Conservation (phyloP, 30 jellyfish, hydroid and myxozoan genomes). For the Turritopsis rubra region DNA sequence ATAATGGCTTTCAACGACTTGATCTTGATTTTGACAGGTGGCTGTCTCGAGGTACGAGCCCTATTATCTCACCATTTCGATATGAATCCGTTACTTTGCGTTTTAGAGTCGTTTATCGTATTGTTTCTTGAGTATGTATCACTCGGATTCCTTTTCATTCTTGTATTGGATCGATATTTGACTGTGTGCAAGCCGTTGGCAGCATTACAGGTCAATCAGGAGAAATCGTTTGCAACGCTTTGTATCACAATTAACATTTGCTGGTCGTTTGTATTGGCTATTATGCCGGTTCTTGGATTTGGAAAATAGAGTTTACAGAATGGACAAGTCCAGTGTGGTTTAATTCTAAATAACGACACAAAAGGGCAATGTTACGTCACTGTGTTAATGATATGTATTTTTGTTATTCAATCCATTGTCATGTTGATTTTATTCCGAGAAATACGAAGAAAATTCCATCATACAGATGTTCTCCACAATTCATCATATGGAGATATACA, state of each 20-base stretch:
- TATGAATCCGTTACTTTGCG: neutral
- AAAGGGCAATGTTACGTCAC: neutral
- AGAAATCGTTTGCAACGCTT: neutral
- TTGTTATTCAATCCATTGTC: neutral
- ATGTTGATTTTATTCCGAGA: neutral
- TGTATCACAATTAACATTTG: neutral
- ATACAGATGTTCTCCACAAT: neutral
- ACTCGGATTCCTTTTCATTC: neutral
- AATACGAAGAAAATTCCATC: neutral
- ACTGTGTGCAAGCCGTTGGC: neutral
- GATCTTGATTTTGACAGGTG: neutral
- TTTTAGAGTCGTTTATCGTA: neutral
- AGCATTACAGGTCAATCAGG: neutral
- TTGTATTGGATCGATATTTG: neutral
- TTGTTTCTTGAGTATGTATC: neutral
- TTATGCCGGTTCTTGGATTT: neutral
- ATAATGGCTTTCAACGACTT: neutral
- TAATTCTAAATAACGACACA: neutral
- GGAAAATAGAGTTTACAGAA: neutral
- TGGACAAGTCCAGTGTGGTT: neutral
- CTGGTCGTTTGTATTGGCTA: neutral
- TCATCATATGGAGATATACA: neutral
- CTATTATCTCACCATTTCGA: neutral
- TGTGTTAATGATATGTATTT: neutral
- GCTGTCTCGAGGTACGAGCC: neutral